Evolutionary conservation across 1,140 invertebrate species (phyloP).

Genomic region (Halesus radiatus): DNA sequence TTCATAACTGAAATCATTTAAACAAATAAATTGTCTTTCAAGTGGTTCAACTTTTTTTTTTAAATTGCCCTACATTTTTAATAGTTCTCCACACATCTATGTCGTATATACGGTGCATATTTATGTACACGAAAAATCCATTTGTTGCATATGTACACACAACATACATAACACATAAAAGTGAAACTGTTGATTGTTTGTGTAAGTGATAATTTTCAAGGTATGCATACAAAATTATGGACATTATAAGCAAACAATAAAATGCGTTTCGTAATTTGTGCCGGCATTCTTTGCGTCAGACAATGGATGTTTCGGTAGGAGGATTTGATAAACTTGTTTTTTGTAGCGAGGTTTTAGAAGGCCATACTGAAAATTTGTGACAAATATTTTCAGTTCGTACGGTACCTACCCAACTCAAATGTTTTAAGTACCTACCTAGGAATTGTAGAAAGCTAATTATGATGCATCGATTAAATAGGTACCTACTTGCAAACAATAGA

Average conservation of each 20-base stretch:
- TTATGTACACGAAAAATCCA: too few relatives aligned
- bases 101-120: too few relatives aligned
- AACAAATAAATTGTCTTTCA: not conserved
- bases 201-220: conserved; percentile 25
- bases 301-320: conserved; percentile 10
- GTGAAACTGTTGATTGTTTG: conserved; percentile 26
- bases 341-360: not conserved
- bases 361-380: not conserved
- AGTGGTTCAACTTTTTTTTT: not conserved
- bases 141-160: too few relatives aligned
- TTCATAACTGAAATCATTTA: not conserved
- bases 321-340: not conserved
- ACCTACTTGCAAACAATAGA: too few relatives aligned
- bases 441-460: too few relatives aligned
- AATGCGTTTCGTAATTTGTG: not conserved
- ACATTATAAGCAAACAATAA: conserved; percentile 10
- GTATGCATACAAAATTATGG: not conserved
- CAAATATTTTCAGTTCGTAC: too few relatives aligned
- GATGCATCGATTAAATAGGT: too few relatives aligned
- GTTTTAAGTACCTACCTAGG: too few relatives aligned
- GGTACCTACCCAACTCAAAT: too few relatives aligned
- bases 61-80: too few relatives aligned
- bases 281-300: not conserved
- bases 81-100: too few relatives aligned
- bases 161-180: not conserved